Evolutionary conservation across 2,797 vertebrate genomes (phyloP).

Genomic region (Bovichtus diacanthus): DNA sequence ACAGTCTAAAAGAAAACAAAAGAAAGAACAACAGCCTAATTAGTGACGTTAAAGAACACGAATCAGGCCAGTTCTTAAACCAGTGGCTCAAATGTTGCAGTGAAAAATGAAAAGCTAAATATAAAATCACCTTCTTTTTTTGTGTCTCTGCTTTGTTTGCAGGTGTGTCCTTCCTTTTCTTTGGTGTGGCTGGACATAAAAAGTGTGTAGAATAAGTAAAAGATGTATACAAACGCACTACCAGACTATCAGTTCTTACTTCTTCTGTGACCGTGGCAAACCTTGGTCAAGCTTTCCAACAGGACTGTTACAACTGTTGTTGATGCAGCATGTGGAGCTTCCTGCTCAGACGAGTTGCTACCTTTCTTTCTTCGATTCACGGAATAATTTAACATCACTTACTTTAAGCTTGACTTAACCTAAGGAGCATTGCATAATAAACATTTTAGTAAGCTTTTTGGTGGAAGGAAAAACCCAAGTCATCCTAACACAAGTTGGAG

Average conservation of each 20-base stretch:
- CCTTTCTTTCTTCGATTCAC: not conserved
- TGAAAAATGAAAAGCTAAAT: not conserved
- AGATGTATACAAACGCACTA: not conserved
- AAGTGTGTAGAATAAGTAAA: not conserved
- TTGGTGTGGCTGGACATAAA: slow-evolving; percentile 27
- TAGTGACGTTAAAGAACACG: not conserved
- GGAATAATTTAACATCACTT: not conserved
- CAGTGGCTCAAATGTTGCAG: fast-evolving
- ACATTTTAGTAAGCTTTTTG: not conserved
- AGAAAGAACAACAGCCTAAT: fast-evolving
- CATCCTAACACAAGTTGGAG: not conserved
- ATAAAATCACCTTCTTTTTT: slow-evolving; percentile 58
- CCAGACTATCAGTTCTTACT: fast-evolving
- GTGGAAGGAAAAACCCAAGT: not conserved
- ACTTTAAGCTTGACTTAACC: not conserved
- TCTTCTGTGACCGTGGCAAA: not conserved
- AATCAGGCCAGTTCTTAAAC: not conserved
- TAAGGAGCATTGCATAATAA: not conserved
- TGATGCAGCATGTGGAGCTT: not conserved
- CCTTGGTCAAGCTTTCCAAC: slow-evolving; percentile 11
- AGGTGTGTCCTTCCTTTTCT: slow-evolving; percentile 53
- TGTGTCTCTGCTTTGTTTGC: slow-evolving; percentile 22
- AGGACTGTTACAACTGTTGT: not conserved
- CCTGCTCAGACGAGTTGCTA: slow-evolving; percentile 18
- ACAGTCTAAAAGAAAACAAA: slow-evolving; percentile 35